These are phyloP conservation scores for Pteronotus mesoamericanus DNA, from an alignment of 2,797 vertebrate species.

Conservation along the genomic window DNA sequence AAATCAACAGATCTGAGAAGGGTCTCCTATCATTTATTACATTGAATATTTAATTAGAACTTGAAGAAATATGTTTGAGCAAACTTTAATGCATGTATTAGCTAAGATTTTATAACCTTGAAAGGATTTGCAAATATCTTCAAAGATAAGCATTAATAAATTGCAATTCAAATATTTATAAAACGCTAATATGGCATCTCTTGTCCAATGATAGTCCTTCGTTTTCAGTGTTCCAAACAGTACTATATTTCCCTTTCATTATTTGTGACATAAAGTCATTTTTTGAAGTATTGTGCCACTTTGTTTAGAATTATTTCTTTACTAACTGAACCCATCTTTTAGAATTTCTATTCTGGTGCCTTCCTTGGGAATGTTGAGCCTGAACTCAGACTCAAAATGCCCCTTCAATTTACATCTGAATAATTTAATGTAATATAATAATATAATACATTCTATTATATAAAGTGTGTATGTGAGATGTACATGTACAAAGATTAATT, in stretches of 20 bases:
- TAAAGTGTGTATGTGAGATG: neutral
- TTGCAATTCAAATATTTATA: neutral
- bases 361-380: neutral
- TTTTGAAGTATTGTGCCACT: neutral
- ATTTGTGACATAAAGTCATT: neutral
- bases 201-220: neutral
- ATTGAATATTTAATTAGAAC: constrained; percentile 13
- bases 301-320: neutral
- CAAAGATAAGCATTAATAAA: neutral
- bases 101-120: neutral
- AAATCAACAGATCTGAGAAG: constrained; percentile 8
- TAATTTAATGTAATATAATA: neutral
- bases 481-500: neutral
- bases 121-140: neutral
- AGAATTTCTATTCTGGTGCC: neutral
- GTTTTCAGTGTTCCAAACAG: neutral
- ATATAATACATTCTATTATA: neutral
- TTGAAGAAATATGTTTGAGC: constrained; percentile 2
- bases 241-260: neutral
- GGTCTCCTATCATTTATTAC: constrained; percentile 8
- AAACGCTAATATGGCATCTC: neutral
- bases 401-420: neutral
- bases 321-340: neutral
- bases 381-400: neutral
- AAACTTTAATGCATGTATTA: neutral